phyloP scores from a whole-genome alignment of 2,797 vertebrate species.

The Antennarius maculatus region DNA sequence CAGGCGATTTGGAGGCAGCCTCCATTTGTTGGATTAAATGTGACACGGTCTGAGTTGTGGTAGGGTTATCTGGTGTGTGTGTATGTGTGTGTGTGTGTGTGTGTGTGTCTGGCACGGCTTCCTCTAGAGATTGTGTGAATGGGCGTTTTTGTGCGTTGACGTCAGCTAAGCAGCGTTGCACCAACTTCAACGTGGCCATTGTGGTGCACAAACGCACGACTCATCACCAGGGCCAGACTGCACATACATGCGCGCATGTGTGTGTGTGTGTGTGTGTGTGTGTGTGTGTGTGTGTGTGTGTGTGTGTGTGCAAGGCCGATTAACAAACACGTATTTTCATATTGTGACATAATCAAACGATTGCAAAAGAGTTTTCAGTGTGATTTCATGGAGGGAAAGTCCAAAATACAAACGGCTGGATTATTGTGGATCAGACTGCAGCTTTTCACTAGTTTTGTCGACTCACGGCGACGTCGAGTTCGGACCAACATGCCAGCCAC shows the following conservation, averaged over 20 bases:
- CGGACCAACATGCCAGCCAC: constrained; percentile 15
- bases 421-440: constrained; percentile 46
- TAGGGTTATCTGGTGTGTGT: constrained; percentile 54
- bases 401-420: constrained; percentile 44
- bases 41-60: constrained; percentile 44
- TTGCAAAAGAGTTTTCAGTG: constrained; percentile 36
- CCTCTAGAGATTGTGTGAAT: constrained; percentile 64
- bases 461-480: constrained; percentile 20
- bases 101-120: constrained; percentile 53
- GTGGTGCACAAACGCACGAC: constrained; percentile 45
- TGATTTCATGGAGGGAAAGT: constrained; percentile 31
- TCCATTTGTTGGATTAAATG: constrained; percentile 52
- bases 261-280: background rate
- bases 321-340: constrained; percentile 22
- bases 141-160: constrained; percentile 66
- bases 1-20: constrained; percentile 37
- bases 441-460: constrained; percentile 35
- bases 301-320: background rate
- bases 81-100: constrained; percentile 18
- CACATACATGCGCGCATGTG: constrained; percentile 7
- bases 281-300: background rate
- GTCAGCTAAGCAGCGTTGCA: constrained; percentile 58
- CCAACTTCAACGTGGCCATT: constrained; percentile 61
- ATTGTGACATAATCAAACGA: constrained; percentile 40
- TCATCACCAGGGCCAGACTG: constrained; percentile 30